These are phyloP conservation scores for Rhamphomyia laevipes DNA, from an alignment of 2,888 invertebrate species.

Conservation along the genomic window DNA sequence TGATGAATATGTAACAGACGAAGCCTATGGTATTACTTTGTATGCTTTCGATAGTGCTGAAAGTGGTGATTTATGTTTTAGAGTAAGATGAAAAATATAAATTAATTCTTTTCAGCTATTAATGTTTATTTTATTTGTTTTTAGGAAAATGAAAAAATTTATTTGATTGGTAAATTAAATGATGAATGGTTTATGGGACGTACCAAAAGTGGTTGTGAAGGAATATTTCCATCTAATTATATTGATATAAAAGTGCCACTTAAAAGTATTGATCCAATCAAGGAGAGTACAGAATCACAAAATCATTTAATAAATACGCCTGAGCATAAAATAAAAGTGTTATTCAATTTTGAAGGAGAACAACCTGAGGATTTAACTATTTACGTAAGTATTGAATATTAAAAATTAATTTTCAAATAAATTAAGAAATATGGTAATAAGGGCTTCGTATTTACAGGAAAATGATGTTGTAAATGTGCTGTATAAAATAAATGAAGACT, in stretches of 20 bases:
- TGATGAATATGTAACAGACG: constrained; percentile 21
- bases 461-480: constrained; percentile 51
- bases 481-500: constrained; percentile 59
- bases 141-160: constrained; percentile 61
- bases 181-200: constrained; percentile 72
- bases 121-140: constrained; percentile 24
- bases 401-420: too few relatives aligned
- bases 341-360: constrained; percentile 60
- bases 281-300: constrained; percentile 7
- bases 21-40: constrained; percentile 62
- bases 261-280: constrained; percentile 26
- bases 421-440: too few relatives aligned
- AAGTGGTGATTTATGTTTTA: constrained; percentile 65
- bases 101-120: constrained; percentile 3
- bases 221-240: constrained; percentile 74
- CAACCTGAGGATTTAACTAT: constrained; percentile 45
- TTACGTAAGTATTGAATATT: constrained; percentile 34
- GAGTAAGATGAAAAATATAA: constrained; percentile 44
- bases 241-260: constrained; percentile 64
- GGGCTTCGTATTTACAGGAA: constrained; percentile 34
- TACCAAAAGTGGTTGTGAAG: constrained; percentile 51
- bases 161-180: constrained; percentile 56
- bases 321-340: neutral
- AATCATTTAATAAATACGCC: neutral
- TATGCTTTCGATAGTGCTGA: constrained; percentile 67